A percentile compares a stretch with the other conserved stretches of the same genome.
Conservation (phyloP, 2,888 invertebrate species). For the Acanthopleura granulata region DNA sequence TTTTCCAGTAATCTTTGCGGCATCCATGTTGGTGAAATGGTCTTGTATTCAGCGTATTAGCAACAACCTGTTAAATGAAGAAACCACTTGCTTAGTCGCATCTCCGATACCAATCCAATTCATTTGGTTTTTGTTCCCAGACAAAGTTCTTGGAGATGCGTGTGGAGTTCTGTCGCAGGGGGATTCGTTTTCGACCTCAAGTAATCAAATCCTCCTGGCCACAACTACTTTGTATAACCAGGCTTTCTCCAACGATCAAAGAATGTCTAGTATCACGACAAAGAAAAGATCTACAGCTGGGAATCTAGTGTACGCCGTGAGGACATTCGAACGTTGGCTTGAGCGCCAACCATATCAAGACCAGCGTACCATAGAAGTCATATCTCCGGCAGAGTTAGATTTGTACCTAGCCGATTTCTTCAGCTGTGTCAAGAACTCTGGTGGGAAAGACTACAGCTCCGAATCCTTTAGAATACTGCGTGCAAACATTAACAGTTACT, state of each 20-base stretch:
- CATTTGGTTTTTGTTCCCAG: too few relatives aligned
- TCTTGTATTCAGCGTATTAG: too few relatives aligned
- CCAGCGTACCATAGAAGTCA: not conserved
- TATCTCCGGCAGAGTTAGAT: not conserved
- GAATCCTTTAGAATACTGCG: not conserved
- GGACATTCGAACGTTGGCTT: slow-evolving; percentile 12
- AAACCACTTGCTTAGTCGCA: too few relatives aligned
- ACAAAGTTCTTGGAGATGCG: too few relatives aligned
- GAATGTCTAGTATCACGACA: not conserved
- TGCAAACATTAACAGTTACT: not conserved
- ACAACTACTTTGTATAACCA: too few relatives aligned
- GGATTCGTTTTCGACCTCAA: too few relatives aligned
- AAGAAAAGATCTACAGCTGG: not conserved
- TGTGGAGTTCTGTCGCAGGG: too few relatives aligned
- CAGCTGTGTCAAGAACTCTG: not conserved
- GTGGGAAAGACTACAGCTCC: slow-evolving; percentile 5
- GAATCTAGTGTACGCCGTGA: not conserved
- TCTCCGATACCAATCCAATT: too few relatives aligned
- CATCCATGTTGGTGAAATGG: too few relatives aligned
- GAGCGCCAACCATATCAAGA: not conserved
- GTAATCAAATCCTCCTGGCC: too few relatives aligned
- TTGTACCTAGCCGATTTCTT: slow-evolving; percentile 7
- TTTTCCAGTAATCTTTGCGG: too few relatives aligned
- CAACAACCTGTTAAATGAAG: too few relatives aligned
- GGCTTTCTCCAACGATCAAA: not conserved